These are phyloP conservation scores for Dicranocentrus wangi DNA, from an alignment of 2,888 invertebrate species.

Conservation along the genomic window DNA sequence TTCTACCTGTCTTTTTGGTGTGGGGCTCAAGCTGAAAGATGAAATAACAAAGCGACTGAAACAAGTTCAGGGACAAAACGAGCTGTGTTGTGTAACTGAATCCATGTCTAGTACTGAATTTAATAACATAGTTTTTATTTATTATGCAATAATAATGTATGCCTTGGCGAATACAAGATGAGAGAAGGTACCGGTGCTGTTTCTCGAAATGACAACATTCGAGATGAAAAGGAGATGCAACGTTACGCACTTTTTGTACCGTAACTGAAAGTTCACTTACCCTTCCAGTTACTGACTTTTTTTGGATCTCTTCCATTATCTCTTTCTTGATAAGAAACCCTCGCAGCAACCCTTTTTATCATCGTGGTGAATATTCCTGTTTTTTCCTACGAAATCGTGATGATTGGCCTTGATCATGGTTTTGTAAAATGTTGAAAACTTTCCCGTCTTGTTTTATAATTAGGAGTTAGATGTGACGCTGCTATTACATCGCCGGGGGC, in stretches of 20 bases:
- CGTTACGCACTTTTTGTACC: slow-evolving; percentile 26
- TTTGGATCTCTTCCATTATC: slow-evolving; percentile 25
- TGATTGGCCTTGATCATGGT: slow-evolving; percentile 61
- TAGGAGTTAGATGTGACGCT: no score
- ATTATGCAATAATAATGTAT: slow-evolving; percentile 24
- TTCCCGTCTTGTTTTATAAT: slow-evolving; percentile 26
- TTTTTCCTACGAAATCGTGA: slow-evolving; percentile 20
- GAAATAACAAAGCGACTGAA: slow-evolving; percentile 30
- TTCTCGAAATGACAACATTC: slow-evolving; percentile 12
- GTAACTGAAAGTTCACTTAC: slow-evolving; percentile 62
- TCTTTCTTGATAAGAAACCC: slow-evolving; percentile 5
- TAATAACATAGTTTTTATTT: slow-evolving; percentile 45
- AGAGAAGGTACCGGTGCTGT: slow-evolving; percentile 48
- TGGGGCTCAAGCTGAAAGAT: slow-evolving; percentile 24
- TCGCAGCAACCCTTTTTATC: slow-evolving; percentile 14
- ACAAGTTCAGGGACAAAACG: background rate
- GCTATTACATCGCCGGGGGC: slow-evolving; percentile 22
- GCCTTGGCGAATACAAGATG: slow-evolving; percentile 3
- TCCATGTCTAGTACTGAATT: slow-evolving; percentile 31
- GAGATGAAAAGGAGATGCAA: background rate
- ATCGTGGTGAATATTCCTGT: background rate
- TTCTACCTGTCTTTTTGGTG: slow-evolving; percentile 50
- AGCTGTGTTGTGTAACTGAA: slow-evolving; percentile 5
- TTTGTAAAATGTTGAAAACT: slow-evolving; percentile 28
- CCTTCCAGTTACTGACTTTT: slow-evolving; percentile 58